Evolutionary conservation across 2,888 invertebrate genomes (phyloP), one percentile per base, ranked within the genome.

Genomic region (Drosophila meridiana): DNA sequence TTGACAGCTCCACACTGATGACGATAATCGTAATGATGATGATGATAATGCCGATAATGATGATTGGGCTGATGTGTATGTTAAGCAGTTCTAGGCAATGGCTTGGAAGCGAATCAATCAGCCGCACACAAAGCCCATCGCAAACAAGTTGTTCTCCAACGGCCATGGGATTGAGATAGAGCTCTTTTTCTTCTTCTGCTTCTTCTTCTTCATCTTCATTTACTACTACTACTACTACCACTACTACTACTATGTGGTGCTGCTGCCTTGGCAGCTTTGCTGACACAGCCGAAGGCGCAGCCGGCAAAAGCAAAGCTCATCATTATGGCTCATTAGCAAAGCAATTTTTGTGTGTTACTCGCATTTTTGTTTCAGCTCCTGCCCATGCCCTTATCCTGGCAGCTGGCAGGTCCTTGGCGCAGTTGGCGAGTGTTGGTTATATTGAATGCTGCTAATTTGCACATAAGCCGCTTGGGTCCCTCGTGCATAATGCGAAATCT

Each of bases 261-360:
- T 45, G 20, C 45, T 36, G 40, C 28, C 8, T 28, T 11, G 9
- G 4, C 32, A 55, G 40, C 40, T 55, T 48, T 53, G 76, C 76
- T 75, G 73, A 65, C 71, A 76, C 66, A 70, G 60, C 53, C 40
- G 47, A 58, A 14, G 58, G 64, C 53, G 9, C 56, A 45, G 9
- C 56, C 43, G 57, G 62, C 57, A 66, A 65, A 74, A 69, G 68
- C 82, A 77, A 80, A 83, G 80, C 90, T 87, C 87, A 82, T 89
- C 89, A 89, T 90, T 87, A 89, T 88, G 90, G 89, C 89, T 88
- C 87, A 88, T 88, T 88, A 88, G 87, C 82, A 90, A 78, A 87
- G 89, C 84, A 89, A 90, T 90, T 90, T 90, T 74, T 76, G 77
- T 78, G 78, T 78, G 65, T 66, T 78, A 64, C 57, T 78, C 69